phyloP scores from a whole-genome alignment of 2,113 vertebrate species.

The Pampusana beccarii region DNA sequence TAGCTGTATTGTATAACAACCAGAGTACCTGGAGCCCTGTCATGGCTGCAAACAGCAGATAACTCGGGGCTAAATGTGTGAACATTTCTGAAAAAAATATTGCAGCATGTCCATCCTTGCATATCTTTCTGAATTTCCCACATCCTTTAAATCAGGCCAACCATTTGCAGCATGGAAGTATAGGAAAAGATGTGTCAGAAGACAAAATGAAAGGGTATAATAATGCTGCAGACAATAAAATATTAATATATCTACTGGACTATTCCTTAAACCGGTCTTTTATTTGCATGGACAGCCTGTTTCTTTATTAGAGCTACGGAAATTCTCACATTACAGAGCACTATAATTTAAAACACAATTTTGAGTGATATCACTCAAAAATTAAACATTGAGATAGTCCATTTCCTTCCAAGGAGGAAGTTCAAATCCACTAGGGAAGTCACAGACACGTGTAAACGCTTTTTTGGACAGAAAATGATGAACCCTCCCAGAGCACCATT shows the following conservation, averaged over 20 bases:
- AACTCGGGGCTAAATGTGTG: neutral
- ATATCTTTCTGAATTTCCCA: neutral
- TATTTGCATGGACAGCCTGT: slow-evolving; percentile 26
- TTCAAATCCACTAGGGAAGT: slow-evolving; percentile 40
- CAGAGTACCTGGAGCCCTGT: neutral
- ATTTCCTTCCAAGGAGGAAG: slow-evolving; percentile 68
- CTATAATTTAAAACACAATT: slow-evolving; percentile 61
- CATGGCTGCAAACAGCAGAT: neutral
- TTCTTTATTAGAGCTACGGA: slow-evolving; percentile 3
- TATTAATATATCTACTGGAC: neutral
- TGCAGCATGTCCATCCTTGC: neutral
- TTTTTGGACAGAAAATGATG: slow-evolving; percentile 54
- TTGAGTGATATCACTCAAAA: slow-evolving; percentile 66
- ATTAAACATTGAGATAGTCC: slow-evolving; percentile 37
- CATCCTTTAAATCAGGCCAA: neutral
- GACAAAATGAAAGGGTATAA: slow-evolving; percentile 9
- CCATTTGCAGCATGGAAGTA: neutral
- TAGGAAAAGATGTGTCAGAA: neutral
- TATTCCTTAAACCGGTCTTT: slow-evolving; percentile 6
- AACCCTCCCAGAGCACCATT: slow-evolving; percentile 72
- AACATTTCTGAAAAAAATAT: neutral
- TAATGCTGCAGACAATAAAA: neutral
- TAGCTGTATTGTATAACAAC: neutral
- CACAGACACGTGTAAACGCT: slow-evolving; percentile 60
- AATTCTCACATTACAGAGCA: slow-evolving; percentile 39